Percentiles rank a stretch among this genome's conserved stretches.
Evolutionary conservation across 2,113 vertebrate species (phyloP).

Genomic region (Pipa parva): DNA sequence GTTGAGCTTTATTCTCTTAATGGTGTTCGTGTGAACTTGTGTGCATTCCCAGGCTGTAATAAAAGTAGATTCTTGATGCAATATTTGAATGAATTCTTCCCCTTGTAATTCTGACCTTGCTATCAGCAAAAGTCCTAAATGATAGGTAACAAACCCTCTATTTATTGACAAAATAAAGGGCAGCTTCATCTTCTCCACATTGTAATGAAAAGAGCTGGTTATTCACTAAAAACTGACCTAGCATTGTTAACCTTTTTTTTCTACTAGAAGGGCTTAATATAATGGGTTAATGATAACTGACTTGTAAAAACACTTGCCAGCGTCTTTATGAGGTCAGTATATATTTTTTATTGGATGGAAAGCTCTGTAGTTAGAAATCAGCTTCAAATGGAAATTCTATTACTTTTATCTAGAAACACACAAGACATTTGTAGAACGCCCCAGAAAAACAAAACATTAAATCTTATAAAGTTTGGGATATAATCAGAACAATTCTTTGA

Average conservation of each 20-base stretch:
- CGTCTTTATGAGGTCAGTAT: background rate
- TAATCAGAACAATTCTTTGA: too few species aligned
- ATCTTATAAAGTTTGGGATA: too few species aligned
- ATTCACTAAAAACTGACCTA: background rate
- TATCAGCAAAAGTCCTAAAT: slow-evolving; percentile 8
- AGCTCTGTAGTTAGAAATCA: background rate
- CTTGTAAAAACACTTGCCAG: background rate
- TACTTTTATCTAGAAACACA: background rate
- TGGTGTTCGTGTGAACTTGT: slow-evolving; percentile 27
- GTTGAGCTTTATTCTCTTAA: slow-evolving; percentile 39
- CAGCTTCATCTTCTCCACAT: background rate
- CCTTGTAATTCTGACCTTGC: slow-evolving; percentile 37
- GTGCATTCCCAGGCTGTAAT: slow-evolving; percentile 36
- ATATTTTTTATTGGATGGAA: background rate
- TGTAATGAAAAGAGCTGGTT: background rate
- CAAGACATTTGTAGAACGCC: too few species aligned
- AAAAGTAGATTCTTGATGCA: slow-evolving; percentile 34
- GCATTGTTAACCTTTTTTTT: background rate
- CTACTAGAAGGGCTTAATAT: background rate
- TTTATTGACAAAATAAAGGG: slow-evolving; percentile 14
- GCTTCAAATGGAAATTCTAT: background rate
- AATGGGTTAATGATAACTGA: background rate
- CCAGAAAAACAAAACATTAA: too few species aligned
- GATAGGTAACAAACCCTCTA: slow-evolving; percentile 22
- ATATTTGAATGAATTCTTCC: slow-evolving; percentile 35